Evolutionary conservation across 2,113 vertebrate species (phyloP), one percentile per base, ranked within the genome.

Genomic region (Todiramphus chloris): DNA sequence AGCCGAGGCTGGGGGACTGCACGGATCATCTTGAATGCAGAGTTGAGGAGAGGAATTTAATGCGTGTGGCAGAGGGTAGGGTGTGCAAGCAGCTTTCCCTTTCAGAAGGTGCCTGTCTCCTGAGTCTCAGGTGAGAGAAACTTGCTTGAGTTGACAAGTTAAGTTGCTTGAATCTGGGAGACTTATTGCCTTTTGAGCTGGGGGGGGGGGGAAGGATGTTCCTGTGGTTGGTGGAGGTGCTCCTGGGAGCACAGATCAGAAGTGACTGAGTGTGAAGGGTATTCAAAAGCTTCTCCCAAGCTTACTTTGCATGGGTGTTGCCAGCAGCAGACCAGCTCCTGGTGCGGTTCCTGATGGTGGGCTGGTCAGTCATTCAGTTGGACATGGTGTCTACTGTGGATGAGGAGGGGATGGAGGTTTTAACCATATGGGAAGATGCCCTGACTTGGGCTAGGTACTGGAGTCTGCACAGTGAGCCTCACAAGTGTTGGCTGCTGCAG

Each of bases 11-110:
- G 9, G n/a, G 48, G 16, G 6, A 0, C 53, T 4, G 58, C 55
- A 85, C 0, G 0, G 13, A 75, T 44, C 0, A 8, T 10, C 58
- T 0, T 0, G 3, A 35, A 33, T 2, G 1, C 13, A 0, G 81
- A 13, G 16, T 8, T 10, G 3, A 25, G 50, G n/a, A 25, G 50
- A 82, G 16, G 64, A 7, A 10, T 92, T 58, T 68, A 96, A 95
- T 95, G 92, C 13, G 60, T 53, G 83, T 37, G 73, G 83, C 86
- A 89, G 91, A 64, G 69, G 11, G 39, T 97, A n/a, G 86, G 73
- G 58, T 3, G 74, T 53, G 48, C 48, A 3, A 81, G 77, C 83
- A 75, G 77, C 76, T 78, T 94, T 94, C 10, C 1, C 24, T 50
- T 92, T 60, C 51, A 24, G 73, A 74, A 68, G 43, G 53, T 72